Conservation (phyloP, 2,888 invertebrate species). For the Amiota minor region DNA sequence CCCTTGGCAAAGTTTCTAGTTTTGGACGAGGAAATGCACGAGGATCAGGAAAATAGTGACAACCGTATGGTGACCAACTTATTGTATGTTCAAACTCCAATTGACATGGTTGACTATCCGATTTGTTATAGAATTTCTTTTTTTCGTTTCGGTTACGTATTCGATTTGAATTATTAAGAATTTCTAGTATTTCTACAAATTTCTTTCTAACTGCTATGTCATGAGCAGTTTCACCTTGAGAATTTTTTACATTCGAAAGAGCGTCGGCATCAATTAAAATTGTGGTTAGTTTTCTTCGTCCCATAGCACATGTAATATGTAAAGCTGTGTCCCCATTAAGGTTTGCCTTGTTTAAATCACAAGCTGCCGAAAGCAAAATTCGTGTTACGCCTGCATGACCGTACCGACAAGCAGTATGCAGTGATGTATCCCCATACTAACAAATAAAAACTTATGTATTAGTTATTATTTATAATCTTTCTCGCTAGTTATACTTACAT, state of each 20-base stretch:
- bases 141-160: constrained; percentile 59
- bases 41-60: constrained; percentile 91
- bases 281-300: constrained; percentile 89
- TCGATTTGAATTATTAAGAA: constrained; percentile 77
- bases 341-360: constrained; percentile 90
- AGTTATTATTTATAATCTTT: background rate
- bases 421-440: constrained; percentile 94
- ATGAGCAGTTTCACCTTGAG: constrained; percentile 85
- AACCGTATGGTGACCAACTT: constrained; percentile 92
- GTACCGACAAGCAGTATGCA: constrained; percentile 95
- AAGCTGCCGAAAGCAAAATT: constrained; percentile 92
- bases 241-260: constrained; percentile 77
- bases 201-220: constrained; percentile 93
- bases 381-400: constrained; percentile 97
- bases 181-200: constrained; percentile 86
- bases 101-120: constrained; percentile 66
- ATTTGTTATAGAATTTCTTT: constrained; percentile 49
- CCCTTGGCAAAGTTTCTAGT: constrained; percentile 87
- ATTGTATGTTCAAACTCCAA: constrained; percentile 72
- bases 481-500: constrained; percentile 75
- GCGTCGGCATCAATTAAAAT: constrained; percentile 92
- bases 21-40: constrained; percentile 89
- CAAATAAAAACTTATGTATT: constrained; percentile 52
- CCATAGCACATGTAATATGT: constrained; percentile 96
- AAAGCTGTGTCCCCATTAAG: constrained; percentile 96